Conservation (phyloP, 2,888 invertebrate genomes). For the Apodemia zela region DNA sequence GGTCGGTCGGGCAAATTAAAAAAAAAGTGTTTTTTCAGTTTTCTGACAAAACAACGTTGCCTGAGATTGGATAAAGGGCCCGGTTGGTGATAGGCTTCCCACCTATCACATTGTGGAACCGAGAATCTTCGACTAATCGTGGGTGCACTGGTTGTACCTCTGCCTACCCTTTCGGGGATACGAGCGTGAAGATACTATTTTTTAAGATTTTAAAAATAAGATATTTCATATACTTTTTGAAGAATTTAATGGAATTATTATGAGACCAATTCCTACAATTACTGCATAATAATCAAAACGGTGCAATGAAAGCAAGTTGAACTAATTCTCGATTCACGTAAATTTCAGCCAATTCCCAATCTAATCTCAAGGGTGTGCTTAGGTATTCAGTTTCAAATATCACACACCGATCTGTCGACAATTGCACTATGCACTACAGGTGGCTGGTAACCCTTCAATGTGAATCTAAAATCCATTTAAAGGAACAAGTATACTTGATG, state of each 20-base stretch:
- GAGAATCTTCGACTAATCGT: too few relatives aligned
- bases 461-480: constrained; percentile 17
- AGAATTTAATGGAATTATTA: neutral
- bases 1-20: too few relatives aligned
- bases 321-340: constrained; percentile 10
- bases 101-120: too few relatives aligned
- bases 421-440: constrained; percentile 49
- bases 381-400: constrained; percentile 36
- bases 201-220: too few relatives aligned
- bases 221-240: too few relatives aligned
- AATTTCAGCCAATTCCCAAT: constrained; percentile 24
- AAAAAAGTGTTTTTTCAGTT: too few relatives aligned
- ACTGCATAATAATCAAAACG: constrained; percentile 30
- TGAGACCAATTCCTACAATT: constrained; percentile 16
- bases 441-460: constrained; percentile 33
- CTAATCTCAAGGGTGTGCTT: constrained; percentile 38
- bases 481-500: constrained; percentile 12
- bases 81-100: too few relatives aligned
- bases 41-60: too few relatives aligned
- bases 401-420: constrained; percentile 45
- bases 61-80: too few relatives aligned
- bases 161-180: too few relatives aligned
- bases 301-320: constrained; percentile 28
- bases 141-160: too few relatives aligned
- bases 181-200: too few relatives aligned